These are phyloP conservation scores for Drosophila putrida DNA, from an alignment of 2,888 invertebrate genomes.

Conservation along the genomic window DNA sequence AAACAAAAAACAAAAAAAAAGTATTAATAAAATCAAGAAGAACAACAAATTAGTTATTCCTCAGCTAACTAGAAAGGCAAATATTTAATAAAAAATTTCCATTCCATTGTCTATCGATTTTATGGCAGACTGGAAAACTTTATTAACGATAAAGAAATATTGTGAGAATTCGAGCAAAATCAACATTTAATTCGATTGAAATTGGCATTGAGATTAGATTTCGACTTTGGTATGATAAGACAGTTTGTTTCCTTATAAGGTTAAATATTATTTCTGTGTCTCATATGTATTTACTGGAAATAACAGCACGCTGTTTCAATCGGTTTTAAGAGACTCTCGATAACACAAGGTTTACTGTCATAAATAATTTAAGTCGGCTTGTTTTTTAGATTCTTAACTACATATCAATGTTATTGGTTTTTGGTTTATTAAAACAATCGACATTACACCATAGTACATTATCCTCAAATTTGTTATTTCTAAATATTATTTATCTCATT, in stretches of 20 bases:
- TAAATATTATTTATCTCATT: no score
- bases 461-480: no score
- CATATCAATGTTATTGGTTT: no score
- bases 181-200: constrained; percentile 46
- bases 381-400: no score
- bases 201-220: constrained; percentile 52
- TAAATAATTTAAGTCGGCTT: no score
- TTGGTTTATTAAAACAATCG: no score
- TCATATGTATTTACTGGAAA: background rate
- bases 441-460: no score
- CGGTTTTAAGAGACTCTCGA: no score
- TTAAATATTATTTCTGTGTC: background rate
- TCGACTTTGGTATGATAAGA: constrained; percentile 8
- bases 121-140: constrained; percentile 48
- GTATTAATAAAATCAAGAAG: constrained; percentile 7
- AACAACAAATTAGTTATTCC: constrained; percentile 4
- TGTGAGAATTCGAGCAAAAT: constrained; percentile 32
- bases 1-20: constrained; percentile 36
- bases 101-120: constrained; percentile 68
- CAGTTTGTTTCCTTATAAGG: constrained; percentile 27
- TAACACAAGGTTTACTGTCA: no score
- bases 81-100: constrained; percentile 62
- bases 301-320: no score
- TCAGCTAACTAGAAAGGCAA: constrained; percentile 35
- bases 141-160: constrained; percentile 36